phyloP scores from a whole-genome alignment of 2,888 invertebrate species.

The Ctena decussata region DNA sequence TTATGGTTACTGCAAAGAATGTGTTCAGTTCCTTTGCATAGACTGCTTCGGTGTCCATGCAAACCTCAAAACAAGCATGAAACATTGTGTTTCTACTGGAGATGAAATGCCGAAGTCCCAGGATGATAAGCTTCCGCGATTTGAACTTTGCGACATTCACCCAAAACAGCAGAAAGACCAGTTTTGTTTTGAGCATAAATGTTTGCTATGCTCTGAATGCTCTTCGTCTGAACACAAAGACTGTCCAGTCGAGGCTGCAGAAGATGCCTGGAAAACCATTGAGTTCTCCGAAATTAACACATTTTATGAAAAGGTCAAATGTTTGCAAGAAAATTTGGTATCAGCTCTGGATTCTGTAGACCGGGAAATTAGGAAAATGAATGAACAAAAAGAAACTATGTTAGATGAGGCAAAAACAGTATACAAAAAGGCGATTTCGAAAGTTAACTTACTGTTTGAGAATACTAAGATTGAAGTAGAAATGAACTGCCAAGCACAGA shows the following conservation, averaged over 20 bases:
- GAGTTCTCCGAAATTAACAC: background rate
- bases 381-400: too few relatives aligned
- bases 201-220: background rate
- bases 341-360: background rate
- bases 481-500: too few relatives aligned
- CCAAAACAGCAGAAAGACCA: background rate
- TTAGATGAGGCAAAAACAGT: too few relatives aligned
- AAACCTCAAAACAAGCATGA: too few relatives aligned
- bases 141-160: background rate
- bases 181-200: background rate
- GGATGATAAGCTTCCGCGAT: background rate
- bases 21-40: too few relatives aligned
- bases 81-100: too few relatives aligned
- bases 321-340: background rate
- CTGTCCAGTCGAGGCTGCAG: background rate
- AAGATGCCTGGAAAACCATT: background rate
- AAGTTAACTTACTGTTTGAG: too few relatives aligned
- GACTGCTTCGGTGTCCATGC: too few relatives aligned
- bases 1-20: too few relatives aligned
- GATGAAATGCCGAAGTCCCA: too few relatives aligned
- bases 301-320: background rate
- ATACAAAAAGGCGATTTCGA: too few relatives aligned
- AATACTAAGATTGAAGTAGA: too few relatives aligned
- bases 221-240: background rate
- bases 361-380: background rate